Percentiles rank a stretch among this genome's conserved stretches.
phyloP scores from a whole-genome alignment of 2,113 vertebrate species.

The Nycticryphes semicollaris region DNA sequence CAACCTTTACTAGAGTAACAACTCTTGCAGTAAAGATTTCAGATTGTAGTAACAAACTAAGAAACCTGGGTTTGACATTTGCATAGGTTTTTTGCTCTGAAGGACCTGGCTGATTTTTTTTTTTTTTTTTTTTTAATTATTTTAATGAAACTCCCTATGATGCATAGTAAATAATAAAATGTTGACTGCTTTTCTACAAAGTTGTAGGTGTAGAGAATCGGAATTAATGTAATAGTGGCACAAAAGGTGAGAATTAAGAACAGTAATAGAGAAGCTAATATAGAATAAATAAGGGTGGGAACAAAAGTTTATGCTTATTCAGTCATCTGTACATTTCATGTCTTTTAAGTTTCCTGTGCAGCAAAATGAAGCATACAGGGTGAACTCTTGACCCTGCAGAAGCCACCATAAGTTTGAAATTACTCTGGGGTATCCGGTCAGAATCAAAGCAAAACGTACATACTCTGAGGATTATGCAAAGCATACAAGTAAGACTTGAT shows the following conservation, averaged over 20 bases:
- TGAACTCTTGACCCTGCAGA: not conserved
- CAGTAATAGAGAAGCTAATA: not conserved
- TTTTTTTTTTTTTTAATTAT: not conserved
- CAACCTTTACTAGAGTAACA: slow-evolving; percentile 6
- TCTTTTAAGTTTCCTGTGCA: not conserved
- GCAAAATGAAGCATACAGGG: not conserved
- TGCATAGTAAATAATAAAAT: not conserved
- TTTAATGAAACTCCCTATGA: slow-evolving; percentile 1
- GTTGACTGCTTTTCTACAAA: not conserved
- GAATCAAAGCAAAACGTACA: not conserved
- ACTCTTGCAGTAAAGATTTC: not conserved
- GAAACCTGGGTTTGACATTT: not conserved
- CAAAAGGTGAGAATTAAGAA: not conserved
- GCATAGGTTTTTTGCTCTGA: not conserved
- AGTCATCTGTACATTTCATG: not conserved
- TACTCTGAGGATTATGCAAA: not conserved
- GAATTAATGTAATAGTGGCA: not conserved
- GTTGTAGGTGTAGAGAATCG: not conserved
- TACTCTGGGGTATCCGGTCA: not conserved
- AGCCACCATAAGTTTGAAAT: not conserved
- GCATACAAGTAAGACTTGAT: not conserved
- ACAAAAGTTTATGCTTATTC: not conserved
- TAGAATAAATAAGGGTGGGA: not conserved
- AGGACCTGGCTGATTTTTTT: not conserved
- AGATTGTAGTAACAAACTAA: not conserved